phyloP scores from a whole-genome alignment of 2,888 invertebrate species.

The Drosophila ustulata region DNA sequence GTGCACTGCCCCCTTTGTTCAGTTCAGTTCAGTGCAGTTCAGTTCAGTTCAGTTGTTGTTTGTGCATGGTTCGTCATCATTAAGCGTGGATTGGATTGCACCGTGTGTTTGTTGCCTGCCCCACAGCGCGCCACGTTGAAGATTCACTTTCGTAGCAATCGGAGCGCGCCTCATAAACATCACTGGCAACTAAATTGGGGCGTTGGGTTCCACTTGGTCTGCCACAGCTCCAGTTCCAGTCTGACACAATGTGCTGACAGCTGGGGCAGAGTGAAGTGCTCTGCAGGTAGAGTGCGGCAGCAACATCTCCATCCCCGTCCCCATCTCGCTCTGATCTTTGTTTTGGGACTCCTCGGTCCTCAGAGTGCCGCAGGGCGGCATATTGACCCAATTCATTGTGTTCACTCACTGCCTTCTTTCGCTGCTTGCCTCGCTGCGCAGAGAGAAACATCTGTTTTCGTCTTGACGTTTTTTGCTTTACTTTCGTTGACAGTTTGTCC shows the following conservation, averaged over 20 bases:
- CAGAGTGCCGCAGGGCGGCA: conserved; percentile 64
- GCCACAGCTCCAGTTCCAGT: conserved; percentile 39
- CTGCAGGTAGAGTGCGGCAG: conserved; percentile 16
- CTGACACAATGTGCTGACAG: conserved; percentile 60
- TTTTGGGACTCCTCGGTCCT: conserved; percentile 3
- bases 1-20: conserved; percentile 50
- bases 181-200: conserved; percentile 63
- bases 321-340: conserved; percentile 10
- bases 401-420: background rate
- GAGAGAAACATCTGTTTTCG: conserved; percentile 57
- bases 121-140: conserved; percentile 34
- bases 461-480: conserved; percentile 48
- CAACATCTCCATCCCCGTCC: conserved; percentile 12
- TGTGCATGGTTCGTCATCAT: conserved; percentile 74
- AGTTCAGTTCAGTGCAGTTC: conserved; percentile 8
- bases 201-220: conserved; percentile 68
- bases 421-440: background rate
- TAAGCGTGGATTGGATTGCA: conserved; percentile 66
- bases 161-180: conserved; percentile 60
- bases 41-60: conserved; percentile 19
- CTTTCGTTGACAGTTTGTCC: conserved; percentile 76
- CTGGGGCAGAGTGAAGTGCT: conserved; percentile 55
- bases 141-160: conserved; percentile 72
- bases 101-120: conserved; percentile 37
- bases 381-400: conserved; percentile 69